Evolutionary conservation across 2,797 vertebrate genomes (phyloP), one percentile per base, ranked within the genome.

Genomic region (Macrochelys suwanniensis): DNA sequence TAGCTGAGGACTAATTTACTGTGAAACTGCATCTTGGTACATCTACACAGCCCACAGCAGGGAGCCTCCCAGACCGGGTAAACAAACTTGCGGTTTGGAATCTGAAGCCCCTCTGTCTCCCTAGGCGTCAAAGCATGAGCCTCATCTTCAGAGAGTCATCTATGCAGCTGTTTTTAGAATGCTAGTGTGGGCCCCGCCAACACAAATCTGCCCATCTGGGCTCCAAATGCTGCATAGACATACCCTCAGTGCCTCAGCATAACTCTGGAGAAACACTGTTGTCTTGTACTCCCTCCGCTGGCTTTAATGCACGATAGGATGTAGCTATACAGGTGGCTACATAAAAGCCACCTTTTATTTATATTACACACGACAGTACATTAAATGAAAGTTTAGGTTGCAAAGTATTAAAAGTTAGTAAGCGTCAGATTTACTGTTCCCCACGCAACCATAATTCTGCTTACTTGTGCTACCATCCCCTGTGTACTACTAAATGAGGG

Each of bases 221-320:
- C 61, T 65, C 33, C n/a, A 19, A 65, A 65, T 16, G 33, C 61
- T n/a, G 33, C 16, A 65, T 5, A 19, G 33, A 65, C 33, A n/a
- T 7, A 17, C 31, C 13, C 61, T n/a, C 8, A 19, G 7, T 5
- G 31, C 3, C 31, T 21, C 56, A 10, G 3, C 3, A 0, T 31
- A 21, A 80, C 31, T 5, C 33, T 5, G 49, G 78, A 71, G n/a
- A 11, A 74, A 7, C 50, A 88, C 79, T 37, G 84, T 26, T 56
- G 79, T 77, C 83, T 28, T 82, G 59, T 79, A 80, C 91, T 90
- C 89, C 97, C 96, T 95, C 97, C 97, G 77, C 96, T 95, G 96
- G 90, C 51, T 33, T 11, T 5, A 25, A 59, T 11, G 17, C 19
- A 79, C 4, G 37, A 76, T 31, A 85, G 4, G n/a, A 81, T 49